phyloP scores from a whole-genome alignment of 2,797 vertebrate species.

The Acrocephalus scirpaceus region DNA sequence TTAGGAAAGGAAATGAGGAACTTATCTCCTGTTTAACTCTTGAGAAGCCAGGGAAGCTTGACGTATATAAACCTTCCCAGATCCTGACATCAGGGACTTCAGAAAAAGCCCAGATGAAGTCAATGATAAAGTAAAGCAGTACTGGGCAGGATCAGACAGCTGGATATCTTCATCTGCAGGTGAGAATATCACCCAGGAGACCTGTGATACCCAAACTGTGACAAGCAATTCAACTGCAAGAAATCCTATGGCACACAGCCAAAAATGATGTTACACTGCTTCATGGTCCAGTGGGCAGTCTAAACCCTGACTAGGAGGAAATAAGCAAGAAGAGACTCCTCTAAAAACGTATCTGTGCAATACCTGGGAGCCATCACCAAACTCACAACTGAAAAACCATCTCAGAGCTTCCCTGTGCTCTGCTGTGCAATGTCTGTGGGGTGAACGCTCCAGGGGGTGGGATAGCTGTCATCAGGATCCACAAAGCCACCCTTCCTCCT shows the following conservation, averaged over 20 bases:
- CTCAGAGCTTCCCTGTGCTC: background rate
- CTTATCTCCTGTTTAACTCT: background rate
- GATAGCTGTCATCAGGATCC: background rate
- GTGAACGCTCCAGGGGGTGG: fast-evolving
- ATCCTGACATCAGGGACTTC: background rate
- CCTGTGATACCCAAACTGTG: background rate
- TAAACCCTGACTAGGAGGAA: background rate
- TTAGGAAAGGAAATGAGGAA: background rate
- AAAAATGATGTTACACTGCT: background rate
- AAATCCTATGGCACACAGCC: background rate
- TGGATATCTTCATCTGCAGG: background rate
- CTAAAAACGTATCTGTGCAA: background rate
- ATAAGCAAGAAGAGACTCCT: background rate
- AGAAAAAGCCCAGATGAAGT: background rate
- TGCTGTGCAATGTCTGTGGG: background rate
- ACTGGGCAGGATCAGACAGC: background rate
- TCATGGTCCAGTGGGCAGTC: background rate
- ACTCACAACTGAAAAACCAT: background rate
- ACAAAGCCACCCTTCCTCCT: background rate
- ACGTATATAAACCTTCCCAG: background rate
- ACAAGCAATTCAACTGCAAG: background rate
- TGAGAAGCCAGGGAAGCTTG: background rate
- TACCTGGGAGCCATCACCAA: background rate
- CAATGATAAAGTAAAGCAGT: background rate
- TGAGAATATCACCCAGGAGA: background rate